Evolutionary conservation across 1,140 invertebrate genomes (phyloP).

Genomic region (Bombus polaris): DNA sequence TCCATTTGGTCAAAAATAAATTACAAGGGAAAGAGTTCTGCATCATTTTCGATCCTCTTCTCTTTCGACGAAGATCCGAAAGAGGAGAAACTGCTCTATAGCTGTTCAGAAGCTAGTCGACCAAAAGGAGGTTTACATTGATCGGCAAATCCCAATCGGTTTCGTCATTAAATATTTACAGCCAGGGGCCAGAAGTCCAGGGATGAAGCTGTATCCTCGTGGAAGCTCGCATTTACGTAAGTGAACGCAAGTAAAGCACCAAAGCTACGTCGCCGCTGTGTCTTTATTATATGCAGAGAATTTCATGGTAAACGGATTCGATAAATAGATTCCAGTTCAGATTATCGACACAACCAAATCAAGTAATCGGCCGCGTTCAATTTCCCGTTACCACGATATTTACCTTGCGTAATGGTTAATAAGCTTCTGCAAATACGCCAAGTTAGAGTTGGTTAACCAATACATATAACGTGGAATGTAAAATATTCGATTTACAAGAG

Average conservation of each 20-base stretch:
- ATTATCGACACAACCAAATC: not conserved
- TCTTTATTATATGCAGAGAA: not conserved
- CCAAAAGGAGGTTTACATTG: slow-evolving; percentile 67
- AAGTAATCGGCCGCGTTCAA: not conserved
- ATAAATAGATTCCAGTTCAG: not conserved
- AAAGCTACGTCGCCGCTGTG: not conserved
- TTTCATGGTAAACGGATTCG: not conserved
- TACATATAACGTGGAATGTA: too few species aligned
- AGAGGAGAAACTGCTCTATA: slow-evolving; percentile 41
- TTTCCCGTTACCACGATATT: not conserved
- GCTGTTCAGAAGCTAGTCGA: slow-evolving; percentile 52
- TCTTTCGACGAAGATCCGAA: slow-evolving; percentile 5
- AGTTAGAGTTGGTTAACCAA: not conserved
- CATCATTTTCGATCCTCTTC: not conserved
- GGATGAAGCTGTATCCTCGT: slow-evolving; percentile 40
- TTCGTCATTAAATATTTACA: slow-evolving; percentile 72
- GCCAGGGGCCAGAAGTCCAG: slow-evolving; percentile 40
- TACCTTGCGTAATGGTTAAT: not conserved
- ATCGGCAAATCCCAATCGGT: slow-evolving; percentile 68
- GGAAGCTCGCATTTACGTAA: not conserved
- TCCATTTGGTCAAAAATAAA: slow-evolving; percentile 69
- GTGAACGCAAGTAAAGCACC: slow-evolving; percentile 19
- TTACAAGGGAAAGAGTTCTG: slow-evolving; percentile 46
- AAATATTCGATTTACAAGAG: not conserved
- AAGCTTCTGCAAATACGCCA: too few species aligned